These are phyloP conservation scores for Malurus leucopterus DNA, from an alignment of 2,797 vertebrate genomes.

Conservation along the genomic window DNA sequence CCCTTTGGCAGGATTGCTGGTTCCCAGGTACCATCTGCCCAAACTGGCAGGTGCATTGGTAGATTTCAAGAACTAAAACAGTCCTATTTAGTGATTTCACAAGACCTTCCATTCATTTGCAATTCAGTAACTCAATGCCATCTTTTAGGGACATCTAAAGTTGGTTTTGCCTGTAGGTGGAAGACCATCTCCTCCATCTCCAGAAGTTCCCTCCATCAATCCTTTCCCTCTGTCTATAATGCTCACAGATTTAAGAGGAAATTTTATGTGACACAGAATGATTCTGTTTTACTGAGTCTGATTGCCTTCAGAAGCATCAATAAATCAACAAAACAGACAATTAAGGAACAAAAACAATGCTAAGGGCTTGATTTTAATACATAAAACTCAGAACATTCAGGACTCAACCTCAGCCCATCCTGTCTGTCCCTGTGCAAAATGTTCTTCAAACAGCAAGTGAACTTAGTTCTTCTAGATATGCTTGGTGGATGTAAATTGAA, in stretches of 20 bases:
- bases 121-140: not conserved
- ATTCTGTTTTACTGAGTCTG: not conserved
- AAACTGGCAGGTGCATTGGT: not conserved
- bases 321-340: conserved; percentile 31
- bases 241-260: not conserved
- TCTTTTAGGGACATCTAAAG: not conserved
- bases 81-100: not conserved
- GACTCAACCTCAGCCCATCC: not conserved
- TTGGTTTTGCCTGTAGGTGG: not conserved
- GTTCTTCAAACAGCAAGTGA: not conserved
- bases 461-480: not conserved
- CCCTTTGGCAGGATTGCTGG: not conserved
- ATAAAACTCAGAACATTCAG: not conserved
- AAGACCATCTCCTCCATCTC: not conserved
- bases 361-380: not conserved
- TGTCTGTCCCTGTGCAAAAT: not conserved
- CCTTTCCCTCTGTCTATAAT: not conserved
- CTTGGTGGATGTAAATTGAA: not conserved
- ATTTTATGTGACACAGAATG: not conserved
- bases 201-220: not conserved
- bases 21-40: not conserved
- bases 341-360: conserved; percentile 7
- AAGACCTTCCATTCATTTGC: not conserved
- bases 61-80: not conserved
- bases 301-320: conserved; percentile 2